Evolutionary conservation across 2,797 vertebrate species (phyloP), one percentile per base, ranked within the genome.

Genomic region (Phataginus tricuspis): DNA sequence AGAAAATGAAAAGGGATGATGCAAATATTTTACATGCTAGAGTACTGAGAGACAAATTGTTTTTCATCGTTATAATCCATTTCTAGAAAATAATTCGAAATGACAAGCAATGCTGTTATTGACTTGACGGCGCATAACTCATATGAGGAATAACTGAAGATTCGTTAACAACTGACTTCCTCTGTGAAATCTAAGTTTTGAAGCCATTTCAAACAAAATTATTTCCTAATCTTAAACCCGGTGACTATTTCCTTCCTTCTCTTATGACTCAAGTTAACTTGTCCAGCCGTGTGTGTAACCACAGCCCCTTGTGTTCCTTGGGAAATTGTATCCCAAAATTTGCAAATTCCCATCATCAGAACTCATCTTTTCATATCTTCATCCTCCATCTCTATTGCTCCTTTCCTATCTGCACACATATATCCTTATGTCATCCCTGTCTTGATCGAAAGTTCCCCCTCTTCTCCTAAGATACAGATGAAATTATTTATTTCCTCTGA

Each of bases 111-210:
- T 16, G 23, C 18, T 31, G 2, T 39, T 86, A 49, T 12, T 90
- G 55, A 53, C 37, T 29, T 53, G 61, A 86, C 85, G 86, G 18
- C 34, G 0, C 11, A 4, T 45, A 72, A 55, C 42, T 74, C 63
- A 4, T 77, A 14, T 61, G 45, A 77, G 29, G 72, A 59, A 37
- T 71, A 78, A 78, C 34, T 7, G 23, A 94, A 23, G 42, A 31
- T 91, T 88, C 61, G n/a, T 86, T 94, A 92, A 95, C 69, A 51
- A 71, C 69, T 37, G 63, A 96, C 89, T 91, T 95, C 90, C 77
- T 94, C 49, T 83, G 86, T 34, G 57, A 91, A 93, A 69, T 49
- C 45, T 45, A 64, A 83, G 29, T 63, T 55, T 85, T n/a, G 78
- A 86, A 61, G 34, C 27, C 72, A 80, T 79, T 94, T 94, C 74